Evolutionary conservation across 2,113 vertebrate species (phyloP).

Genomic region (Pedionomus torquatus): DNA sequence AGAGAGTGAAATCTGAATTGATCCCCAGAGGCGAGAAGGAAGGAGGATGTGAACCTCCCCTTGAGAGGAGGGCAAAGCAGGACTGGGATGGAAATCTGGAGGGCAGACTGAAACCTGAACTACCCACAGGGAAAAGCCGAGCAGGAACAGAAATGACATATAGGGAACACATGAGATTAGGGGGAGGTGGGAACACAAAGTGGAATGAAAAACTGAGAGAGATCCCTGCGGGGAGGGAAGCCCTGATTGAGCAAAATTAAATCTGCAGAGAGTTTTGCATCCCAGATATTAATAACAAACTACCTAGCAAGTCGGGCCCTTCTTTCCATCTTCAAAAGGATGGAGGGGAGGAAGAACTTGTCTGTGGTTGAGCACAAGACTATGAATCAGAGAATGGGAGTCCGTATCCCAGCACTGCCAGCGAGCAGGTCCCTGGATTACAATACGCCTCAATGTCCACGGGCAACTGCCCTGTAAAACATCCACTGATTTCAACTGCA

Average conservation of each 20-base stretch:
- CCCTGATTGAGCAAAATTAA: conserved; percentile 50
- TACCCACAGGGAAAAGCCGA: conserved; percentile 36
- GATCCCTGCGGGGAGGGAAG: conserved; percentile 59
- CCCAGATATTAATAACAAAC: conserved; percentile 68
- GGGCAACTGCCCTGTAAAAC: conserved; percentile 12
- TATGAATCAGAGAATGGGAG: conserved; percentile 47
- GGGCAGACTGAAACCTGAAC: conserved; percentile 58
- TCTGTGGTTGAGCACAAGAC: conserved; percentile 60
- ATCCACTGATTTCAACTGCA: background rate
- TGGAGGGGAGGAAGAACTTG: conserved; percentile 59
- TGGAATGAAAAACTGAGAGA: conserved; percentile 35
- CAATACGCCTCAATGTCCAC: conserved; percentile 3
- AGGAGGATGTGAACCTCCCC: conserved; percentile 34
- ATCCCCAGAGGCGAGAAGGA: conserved; percentile 56
- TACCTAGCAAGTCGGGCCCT: conserved; percentile 15
- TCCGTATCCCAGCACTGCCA: background rate
- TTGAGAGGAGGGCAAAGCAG: conserved; percentile 45
- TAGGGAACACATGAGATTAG: conserved; percentile 36
- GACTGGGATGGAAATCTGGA: conserved; percentile 32
- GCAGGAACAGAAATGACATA: conserved; percentile 58
- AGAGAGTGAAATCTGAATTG: conserved; percentile 11
- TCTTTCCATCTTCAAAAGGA: conserved; percentile 65
- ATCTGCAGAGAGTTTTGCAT: conserved; percentile 65
- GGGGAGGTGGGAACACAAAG: conserved; percentile 47
- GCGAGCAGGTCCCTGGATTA: background rate